Evolutionary conservation across 2,113 vertebrate species (phyloP), one percentile per base, ranked within the genome.

Genomic region (Hylia prasina): DNA sequence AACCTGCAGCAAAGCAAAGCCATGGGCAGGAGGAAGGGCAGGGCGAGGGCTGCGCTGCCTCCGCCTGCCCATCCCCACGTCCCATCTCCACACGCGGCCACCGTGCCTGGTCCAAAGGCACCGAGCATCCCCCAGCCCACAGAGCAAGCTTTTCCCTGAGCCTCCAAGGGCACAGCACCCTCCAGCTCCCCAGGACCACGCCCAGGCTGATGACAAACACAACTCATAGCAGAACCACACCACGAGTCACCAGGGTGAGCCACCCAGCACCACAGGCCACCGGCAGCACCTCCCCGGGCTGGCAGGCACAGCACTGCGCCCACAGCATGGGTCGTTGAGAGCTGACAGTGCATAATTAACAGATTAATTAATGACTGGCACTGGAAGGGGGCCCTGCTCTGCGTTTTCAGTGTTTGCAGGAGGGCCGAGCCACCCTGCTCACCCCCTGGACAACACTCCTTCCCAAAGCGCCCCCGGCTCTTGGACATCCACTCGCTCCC

Each of bases 311-410:
- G 48, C 60, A 10, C 20, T 1, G 12, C 54, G 37, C 39, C 51
- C 39, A 5, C 40, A 51, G 50, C 4, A 2, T 0, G 2, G 37
- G 30, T 58, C 3, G 0, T 9, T 37, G 51, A 57, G 37, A 85
- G 53, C 69, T 48, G 42, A 47, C 33, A 77, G 79, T 28, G 20
- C 7, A 0, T 15, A 75, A 89, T 85, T 68, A 45, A 11, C 71
- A 13, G 75, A 16, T 79, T 77, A 76, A 68, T 85, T 78, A 72
- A 60, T 6, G 48, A 40, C 51, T 0, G 0, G 35, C 0, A 0
- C 42, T 61, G 37, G 65, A 51, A 79, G n/a, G 30, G 23, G 42
- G 57, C 42, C 47, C 58, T 40, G 61, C 8, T 35, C 73, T 44
- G 48, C 33, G 4, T 56, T 68, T 82, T 20, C 66, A 40, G 65